Evolutionary conservation across 2,113 vertebrate genomes (phyloP).

Genomic region (Garra rufa): DNA sequence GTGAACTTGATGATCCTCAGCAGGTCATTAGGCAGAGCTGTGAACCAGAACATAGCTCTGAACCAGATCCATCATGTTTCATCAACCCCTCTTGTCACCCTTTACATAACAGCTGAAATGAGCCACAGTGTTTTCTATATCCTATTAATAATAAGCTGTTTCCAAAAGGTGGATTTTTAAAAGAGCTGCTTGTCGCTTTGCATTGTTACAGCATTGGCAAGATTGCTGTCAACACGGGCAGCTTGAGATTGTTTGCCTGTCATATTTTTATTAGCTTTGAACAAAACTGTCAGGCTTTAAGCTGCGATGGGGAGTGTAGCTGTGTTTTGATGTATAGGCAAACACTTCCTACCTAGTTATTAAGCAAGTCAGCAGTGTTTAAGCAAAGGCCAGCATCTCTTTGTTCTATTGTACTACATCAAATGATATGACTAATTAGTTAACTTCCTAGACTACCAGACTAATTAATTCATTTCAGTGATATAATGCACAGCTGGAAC

Average conservation of each 20-base stretch:
- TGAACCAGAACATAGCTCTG: constrained; percentile 15
- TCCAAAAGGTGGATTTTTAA: background rate
- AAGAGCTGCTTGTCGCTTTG: constrained; percentile 3
- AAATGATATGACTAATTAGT: constrained; percentile 14
- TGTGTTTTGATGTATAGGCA: background rate
- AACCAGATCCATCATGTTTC: constrained; percentile 24
- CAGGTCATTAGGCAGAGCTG: constrained; percentile 35
- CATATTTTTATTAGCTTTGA: constrained; percentile 29
- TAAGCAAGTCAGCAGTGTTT: constrained; percentile 13
- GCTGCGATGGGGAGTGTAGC: background rate
- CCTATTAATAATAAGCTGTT: constrained; percentile 23
- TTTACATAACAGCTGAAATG: constrained; percentile 13
- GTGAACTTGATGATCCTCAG: background rate
- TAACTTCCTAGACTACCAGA: background rate
- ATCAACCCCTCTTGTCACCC: background rate
- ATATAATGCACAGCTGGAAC: background rate
- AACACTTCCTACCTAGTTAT: constrained; percentile 10
- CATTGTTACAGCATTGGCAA: background rate
- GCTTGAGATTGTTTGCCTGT: constrained; percentile 24
- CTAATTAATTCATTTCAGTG: constrained; percentile 9
- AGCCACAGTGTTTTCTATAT: constrained; percentile 17
- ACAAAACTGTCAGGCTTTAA: constrained; percentile 30
- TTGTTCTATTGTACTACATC: constrained; percentile 13
- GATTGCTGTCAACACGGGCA: background rate
- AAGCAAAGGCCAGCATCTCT: constrained; percentile 27